Base-by-base conservation (phyloP, 2,888 invertebrate species). In the Gonocerus acuteangulatus region DNA sequence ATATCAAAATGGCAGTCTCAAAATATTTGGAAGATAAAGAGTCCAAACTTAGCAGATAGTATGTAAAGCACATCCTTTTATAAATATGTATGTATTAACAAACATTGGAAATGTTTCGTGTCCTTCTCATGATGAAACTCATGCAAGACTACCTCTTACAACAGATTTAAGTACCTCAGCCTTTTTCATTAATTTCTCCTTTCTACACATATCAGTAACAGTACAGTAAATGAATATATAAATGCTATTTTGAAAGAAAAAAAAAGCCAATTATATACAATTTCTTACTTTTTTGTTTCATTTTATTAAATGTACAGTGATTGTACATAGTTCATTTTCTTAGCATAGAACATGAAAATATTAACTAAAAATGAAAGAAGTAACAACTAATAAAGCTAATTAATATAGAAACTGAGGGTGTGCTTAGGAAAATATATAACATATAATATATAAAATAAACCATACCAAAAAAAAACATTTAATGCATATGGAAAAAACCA, bases 1-100 rank as follows among this genome's bases (percentile, higher is more conserved):
- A 57, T 59, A 48, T 59, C 48, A 59, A 59, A 59, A 48, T 23
- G 48, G 59, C 59, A 59, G 59, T 59, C 59, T 59, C 48, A 59
- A 59, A 48, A 34, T 36, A 48, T 48, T 22, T 48, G 59, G 59
- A 59, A 59, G 59, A 48, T 44, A 48, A 59, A 27, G 42, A 54
- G 42, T 54, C 39, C 54, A 54, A 39, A 22, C 54, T 22, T 54
- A 54, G 54, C 19, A 54, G 42, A 54, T 54, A 54, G 21, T 54
- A 54, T 54, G 19, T 54, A 54, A 36, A 54, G 23, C 18, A 54
- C 39, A 42, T 39, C 21, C 7, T 42, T 42, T 22, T 32, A 51
- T 34, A 51, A 51, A 27, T 6, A 32, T n/a, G n/a, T n/a, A 39
- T 27, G 4, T 27, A 32, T 32, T 18, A 36, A 54, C 22, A 54